A percentile compares a stretch with the other conserved stretches of the same genome.
Evolutionary conservation across 2,888 invertebrate genomes (phyloP).

Genomic region (Beris morrisii): DNA sequence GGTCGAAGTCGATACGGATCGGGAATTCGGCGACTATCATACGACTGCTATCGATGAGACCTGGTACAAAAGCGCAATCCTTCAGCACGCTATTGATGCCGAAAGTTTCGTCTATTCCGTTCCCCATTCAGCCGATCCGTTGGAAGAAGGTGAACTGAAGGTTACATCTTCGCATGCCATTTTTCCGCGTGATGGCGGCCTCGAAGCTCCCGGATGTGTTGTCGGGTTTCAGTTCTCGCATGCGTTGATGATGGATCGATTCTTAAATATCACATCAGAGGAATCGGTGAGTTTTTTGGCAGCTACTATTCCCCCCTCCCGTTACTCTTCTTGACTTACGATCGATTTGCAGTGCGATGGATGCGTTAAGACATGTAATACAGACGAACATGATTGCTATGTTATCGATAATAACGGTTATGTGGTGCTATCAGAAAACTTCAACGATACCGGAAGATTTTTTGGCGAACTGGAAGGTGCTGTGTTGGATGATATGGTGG

Average conservation of each 20-base stretch:
- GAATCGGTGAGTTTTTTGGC: conserved; percentile 51
- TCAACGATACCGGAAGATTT: conserved; percentile 75
- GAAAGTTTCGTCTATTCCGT: conserved; percentile 79
- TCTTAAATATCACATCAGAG: conserved; percentile 68
- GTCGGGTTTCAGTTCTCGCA: conserved; percentile 86
- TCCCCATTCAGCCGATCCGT: conserved; percentile 61
- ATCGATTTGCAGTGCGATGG: conserved; percentile 53
- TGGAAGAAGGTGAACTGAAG: conserved; percentile 61
- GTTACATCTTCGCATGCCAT: conserved; percentile 84
- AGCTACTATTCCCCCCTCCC: neutral
- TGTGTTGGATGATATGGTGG: conserved; percentile 75
- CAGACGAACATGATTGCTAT: conserved; percentile 75
- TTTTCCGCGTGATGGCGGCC: conserved; percentile 75
- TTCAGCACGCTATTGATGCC: conserved; percentile 77
- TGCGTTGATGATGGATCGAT: conserved; percentile 66
- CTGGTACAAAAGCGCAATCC: conserved; percentile 88
- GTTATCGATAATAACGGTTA: conserved; percentile 93
- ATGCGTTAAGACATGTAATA: conserved; percentile 62
- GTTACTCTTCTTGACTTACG: neutral
- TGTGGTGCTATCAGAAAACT: conserved; percentile 67
- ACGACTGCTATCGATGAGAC: conserved; percentile 81
- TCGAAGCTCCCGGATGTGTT: conserved; percentile 83
- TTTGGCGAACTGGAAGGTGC: conserved; percentile 81
- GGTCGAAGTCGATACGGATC: conserved; percentile 57
- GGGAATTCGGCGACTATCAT: conserved; percentile 76